Base-by-base conservation (phyloP, 2,113 vertebrate species). In the Cnemophilus loriae region DNA sequence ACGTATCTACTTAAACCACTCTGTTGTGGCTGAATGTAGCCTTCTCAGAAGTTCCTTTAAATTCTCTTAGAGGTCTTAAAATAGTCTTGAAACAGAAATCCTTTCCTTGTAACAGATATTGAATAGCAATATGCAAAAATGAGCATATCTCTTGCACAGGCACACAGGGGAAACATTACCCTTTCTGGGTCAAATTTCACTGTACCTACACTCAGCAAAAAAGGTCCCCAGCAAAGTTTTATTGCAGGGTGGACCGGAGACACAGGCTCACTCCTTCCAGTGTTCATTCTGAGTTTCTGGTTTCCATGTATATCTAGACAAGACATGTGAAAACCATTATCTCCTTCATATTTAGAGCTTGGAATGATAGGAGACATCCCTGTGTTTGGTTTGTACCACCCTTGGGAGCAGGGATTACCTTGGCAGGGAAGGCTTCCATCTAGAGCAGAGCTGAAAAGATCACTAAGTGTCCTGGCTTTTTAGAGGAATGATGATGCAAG, bases 51-150 rank as follows among this genome's bases (percentile, higher is more conserved):
- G 41, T 63, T 67, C 30, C 55, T 75, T 90, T 77, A 55, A 69
- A 86, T 88, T 76, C 49, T 86, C 87, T 61, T 80, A 42, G 76
- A 92, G 75, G n/a, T 88, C 81, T 94, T 91, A 84, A 88, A 95
- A 77, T 67, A 74, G 37, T 56, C 81, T 88, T 94, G 77, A 89
- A 93, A 7, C 33, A 49, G 63, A 79, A 95, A 92, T 91, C 82
- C 16, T 94, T 94, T 90, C 84, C 46, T 61, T 88, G 49, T 84
- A 86, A 42, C 71, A 92, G 53, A 11, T 86, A 93, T 94, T 96
- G 92, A 95, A 94, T 69, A 90, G 79, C 41, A 85, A 5, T 65
- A 47, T 86, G 42, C 77, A 93, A 52, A 95, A 89, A 64, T 56
- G 47, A 87, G 67, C 52, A 9, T 61, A 28, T 46, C 21, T 75